These are phyloP conservation scores for Hesperia comma DNA, from an alignment of 2,888 invertebrate genomes.

Conservation along the genomic window DNA sequence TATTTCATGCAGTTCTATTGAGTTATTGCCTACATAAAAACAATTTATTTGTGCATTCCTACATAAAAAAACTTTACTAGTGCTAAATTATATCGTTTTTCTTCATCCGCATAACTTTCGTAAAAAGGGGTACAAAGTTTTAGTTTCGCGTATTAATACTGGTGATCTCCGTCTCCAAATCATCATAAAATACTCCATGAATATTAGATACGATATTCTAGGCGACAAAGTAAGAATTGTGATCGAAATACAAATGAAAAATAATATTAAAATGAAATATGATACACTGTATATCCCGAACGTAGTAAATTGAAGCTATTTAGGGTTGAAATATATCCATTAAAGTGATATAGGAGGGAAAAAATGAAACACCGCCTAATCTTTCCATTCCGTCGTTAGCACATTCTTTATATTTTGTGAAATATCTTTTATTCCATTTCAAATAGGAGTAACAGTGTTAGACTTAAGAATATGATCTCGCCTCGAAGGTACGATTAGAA, in stretches of 20 bases:
- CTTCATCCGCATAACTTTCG: no score
- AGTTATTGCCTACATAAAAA: no score
- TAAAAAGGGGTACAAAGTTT: no score
- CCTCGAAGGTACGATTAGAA: background rate
- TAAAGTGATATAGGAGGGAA: constrained; percentile 34
- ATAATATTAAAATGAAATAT: constrained; percentile 14
- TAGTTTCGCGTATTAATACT: no score
- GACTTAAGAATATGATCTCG: background rate
- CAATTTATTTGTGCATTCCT: no score
- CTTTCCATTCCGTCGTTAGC: constrained; percentile 30
- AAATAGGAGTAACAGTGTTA: background rate
- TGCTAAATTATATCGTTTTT: no score
- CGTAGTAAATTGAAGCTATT: constrained; percentile 30
- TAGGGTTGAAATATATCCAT: constrained; percentile 32
- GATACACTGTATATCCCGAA: constrained; percentile 19
- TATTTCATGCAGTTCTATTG: no score
- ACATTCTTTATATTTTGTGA: constrained; percentile 9
- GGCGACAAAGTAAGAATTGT: background rate
- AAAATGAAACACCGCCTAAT: constrained; percentile 31
- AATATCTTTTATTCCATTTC: background rate
- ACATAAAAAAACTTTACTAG: no score
- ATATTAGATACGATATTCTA: background rate
- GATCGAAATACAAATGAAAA: background rate
- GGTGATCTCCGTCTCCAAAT: no score
- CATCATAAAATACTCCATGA: no score